Evolutionary conservation across 2,113 vertebrate genomes (phyloP), one percentile per base, ranked within the genome.

Genomic region (Lepus europaeus): DNA sequence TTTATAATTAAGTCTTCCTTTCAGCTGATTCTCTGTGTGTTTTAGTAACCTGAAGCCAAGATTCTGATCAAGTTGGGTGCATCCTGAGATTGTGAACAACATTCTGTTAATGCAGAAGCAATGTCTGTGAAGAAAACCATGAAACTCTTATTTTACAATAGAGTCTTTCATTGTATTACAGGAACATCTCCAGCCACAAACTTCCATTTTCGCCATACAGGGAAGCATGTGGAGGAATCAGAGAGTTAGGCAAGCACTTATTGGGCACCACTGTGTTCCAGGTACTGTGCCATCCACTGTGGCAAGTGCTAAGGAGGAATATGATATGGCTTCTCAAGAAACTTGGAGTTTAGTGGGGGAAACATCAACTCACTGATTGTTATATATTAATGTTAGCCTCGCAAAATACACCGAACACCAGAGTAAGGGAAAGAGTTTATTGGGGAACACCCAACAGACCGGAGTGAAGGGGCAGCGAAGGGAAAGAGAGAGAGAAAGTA

Each of bases 51-150:
- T 81, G 13, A 23, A 95, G 4, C 20, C 45, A 74, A 86, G n/a
- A 63, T 33, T 36, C 68, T 73, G 51, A 70, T 22, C n/a, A 59
- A 76, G 7, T 95, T 20, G n/a, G 22, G 19, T 72, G 12, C 6
- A 83, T 68, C 20, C 6, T 80, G 69, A 82, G 11, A 73, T n/a
- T 64, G 10, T 70, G 61, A 49, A 20, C 22, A 89, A 73, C 22
- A 27, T 23, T 84, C 91, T 84, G 29, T 80, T 84, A 66, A 89
- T 66, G 45, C 9, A 64, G 90, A 79, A 89, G 63, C 27, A 16
- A 33, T 1, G 0, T 33, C 12, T 64, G 5, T 29, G 36, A 91
- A 61, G 89, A 1, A 25, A 20, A 80, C 72, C 82, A 83, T 78
- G 23, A 17, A 74, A 80, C 20, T 45, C 59, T 23, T 36, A 1